Evolutionary conservation across 2,797 vertebrate genomes (phyloP).

Genomic region (Pangasius djambal): DNA sequence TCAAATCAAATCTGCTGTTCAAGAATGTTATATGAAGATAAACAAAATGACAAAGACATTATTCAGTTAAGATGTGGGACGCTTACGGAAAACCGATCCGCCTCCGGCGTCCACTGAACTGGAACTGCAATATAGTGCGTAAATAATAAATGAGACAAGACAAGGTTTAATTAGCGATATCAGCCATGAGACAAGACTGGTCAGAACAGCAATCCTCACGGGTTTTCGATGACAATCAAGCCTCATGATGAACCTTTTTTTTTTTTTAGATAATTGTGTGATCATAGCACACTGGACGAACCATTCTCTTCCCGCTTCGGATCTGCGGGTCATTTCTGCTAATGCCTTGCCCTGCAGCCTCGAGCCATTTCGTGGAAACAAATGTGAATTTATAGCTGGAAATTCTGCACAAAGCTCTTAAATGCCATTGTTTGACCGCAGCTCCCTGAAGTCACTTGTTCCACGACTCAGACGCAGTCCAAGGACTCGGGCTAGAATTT

Average conservation of each 20-base stretch:
- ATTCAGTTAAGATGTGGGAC: neutral
- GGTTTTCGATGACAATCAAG: neutral
- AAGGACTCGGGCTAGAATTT: slow-evolving; percentile 29
- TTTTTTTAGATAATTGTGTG: slow-evolving; percentile 8
- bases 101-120: neutral
- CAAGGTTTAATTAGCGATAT: neutral
- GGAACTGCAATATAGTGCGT: neutral
- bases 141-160: slow-evolving; percentile 11
- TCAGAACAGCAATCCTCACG: neutral
- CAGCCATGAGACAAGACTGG: neutral
- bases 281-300: neutral
- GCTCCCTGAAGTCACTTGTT: slow-evolving; percentile 1
- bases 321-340: neutral
- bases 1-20: neutral
- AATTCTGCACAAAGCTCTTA: slow-evolving; percentile 10
- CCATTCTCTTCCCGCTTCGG: neutral
- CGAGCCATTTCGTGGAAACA: neutral
- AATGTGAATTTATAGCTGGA: slow-evolving; percentile 24
- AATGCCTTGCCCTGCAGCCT: neutral
- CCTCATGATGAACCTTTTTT: neutral
- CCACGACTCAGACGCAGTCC: neutral
- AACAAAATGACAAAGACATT: neutral
- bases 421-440: neutral
- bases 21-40: neutral
- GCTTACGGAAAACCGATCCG: neutral